Base-by-base conservation (phyloP, 1,140 invertebrate species). In the Chironomus tepperi region DNA sequence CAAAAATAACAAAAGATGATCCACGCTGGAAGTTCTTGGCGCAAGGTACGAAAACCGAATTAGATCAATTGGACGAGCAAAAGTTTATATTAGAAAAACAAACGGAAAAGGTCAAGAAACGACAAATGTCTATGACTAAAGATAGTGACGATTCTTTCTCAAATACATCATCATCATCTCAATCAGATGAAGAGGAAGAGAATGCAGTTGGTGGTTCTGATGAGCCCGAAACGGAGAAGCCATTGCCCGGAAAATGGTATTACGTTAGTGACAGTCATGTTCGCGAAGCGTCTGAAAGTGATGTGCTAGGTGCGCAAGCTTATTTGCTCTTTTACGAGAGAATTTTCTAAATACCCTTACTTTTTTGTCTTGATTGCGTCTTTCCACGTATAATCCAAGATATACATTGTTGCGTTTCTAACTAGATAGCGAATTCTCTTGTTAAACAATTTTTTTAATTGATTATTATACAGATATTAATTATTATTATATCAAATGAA, bases 321-420 rank as follows among this genome's bases (percentile, higher is more conserved):
- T 99, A 98, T 84, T 85, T 99, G 65, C 86, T 99, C 16, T 99
- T 99, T 83, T 99, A 99, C 83, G 96, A 98, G 84, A 87, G 94
- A 81, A 90, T 95, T 79, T 85, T 90, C 79, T 92, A 88, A 86
- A 57, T 34, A 34, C 24, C 24, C 24, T 5, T 34, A 34, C 24
- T 5, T 34, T 34, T 34, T 34, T 34, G 24, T 34, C 24, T 34
- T 34, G 24, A 34, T 34, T 34, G 24, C 24, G 24, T 34, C 24
- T 34, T 34, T 34, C 5, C 24, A 34, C 24, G 24, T 34, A 2
- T 34, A 34, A 34, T 34, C 24, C 24, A 34, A 34, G 24, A 34
- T 34, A 34, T 34, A 34, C 5, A 34, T 34, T 34, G 24, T 34
- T 34, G 24, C 24, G 24, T 34, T 34, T 34, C 24, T 34, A 34